phyloP scores from a whole-genome alignment of 2,888 invertebrate species.

The Ectemnius lituratus region DNA sequence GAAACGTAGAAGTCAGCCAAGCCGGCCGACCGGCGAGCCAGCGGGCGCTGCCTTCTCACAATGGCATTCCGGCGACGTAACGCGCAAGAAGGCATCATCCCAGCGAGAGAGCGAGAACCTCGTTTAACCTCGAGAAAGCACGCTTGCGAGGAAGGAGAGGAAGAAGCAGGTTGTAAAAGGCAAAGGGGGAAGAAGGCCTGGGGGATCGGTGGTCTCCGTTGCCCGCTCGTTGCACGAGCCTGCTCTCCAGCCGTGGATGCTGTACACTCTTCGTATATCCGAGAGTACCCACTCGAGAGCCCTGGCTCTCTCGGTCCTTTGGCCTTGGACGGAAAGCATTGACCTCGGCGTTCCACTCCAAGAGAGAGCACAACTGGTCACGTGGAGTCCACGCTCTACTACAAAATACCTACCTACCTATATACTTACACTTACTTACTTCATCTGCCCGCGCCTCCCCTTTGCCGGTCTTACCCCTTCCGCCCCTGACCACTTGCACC shows the following conservation, averaged over 20 bases:
- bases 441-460: not conserved
- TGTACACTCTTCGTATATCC: conserved; percentile 58
- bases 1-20: too few relatives aligned
- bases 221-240: conserved; percentile 25
- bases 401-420: conserved; percentile 66
- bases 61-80: conserved; percentile 25
- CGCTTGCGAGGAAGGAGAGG: conserved; percentile 39
- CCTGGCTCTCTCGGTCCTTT: conserved; percentile 66
- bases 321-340: conserved; percentile 74
- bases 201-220: conserved; percentile 51
- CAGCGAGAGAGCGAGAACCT: conserved; percentile 53
- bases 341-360: conserved; percentile 72
- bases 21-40: too few relatives aligned
- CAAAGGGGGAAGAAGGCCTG: conserved; percentile 37
- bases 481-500: not conserved
- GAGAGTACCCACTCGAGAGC: conserved; percentile 60
- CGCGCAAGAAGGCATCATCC: conserved; percentile 29
- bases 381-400: conserved; percentile 69
- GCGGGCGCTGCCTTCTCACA: too few relatives aligned
- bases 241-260: conserved; percentile 41
- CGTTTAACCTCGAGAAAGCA: conserved; percentile 41
- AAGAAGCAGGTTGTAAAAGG: conserved; percentile 58
- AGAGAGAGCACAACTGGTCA: conserved; percentile 65
- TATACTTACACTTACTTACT: conserved; percentile 34
- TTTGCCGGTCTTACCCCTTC: not conserved